Conservation (phyloP, 2,797 vertebrate species). For the Chromis chromis region DNA sequence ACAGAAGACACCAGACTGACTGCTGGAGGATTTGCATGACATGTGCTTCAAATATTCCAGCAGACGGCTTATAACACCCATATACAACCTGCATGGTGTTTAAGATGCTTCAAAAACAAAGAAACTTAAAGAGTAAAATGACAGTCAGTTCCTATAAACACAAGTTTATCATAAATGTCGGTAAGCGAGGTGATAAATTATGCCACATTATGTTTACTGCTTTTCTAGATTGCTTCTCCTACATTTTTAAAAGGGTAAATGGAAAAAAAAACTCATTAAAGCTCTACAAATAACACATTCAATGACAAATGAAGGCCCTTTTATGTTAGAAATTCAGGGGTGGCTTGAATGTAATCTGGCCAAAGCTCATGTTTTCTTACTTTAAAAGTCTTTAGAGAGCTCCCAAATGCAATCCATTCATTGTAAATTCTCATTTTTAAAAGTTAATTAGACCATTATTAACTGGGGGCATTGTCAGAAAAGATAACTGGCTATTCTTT, state of each 20-base stretch:
- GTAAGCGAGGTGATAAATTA: too few species aligned
- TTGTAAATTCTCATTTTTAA: neutral
- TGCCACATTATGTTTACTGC: too few species aligned
- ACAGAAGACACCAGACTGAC: constrained; percentile 49
- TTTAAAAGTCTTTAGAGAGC: too few species aligned
- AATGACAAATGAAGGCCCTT: neutral
- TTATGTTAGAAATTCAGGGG: neutral
- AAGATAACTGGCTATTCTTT: neutral
- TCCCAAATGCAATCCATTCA: neutral
- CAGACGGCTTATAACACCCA: neutral
- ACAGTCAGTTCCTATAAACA: too few species aligned
- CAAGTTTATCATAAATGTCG: too few species aligned
- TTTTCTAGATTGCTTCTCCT: too few species aligned
- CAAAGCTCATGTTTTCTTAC: neutral
- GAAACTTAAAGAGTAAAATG: too few species aligned
- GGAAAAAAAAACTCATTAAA: neutral
- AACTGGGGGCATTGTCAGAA: too few species aligned
- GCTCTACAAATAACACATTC: too few species aligned
- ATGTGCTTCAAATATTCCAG: constrained; percentile 15
- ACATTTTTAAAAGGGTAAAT: neutral
- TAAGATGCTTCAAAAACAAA: neutral
- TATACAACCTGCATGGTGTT: neutral
- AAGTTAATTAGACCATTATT: neutral
- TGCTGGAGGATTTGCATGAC: constrained; percentile 32
- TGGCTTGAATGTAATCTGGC: too few species aligned